Evolutionary conservation across 2,113 vertebrate genomes (phyloP).

Genomic region (Eretmochelys imbricata): DNA sequence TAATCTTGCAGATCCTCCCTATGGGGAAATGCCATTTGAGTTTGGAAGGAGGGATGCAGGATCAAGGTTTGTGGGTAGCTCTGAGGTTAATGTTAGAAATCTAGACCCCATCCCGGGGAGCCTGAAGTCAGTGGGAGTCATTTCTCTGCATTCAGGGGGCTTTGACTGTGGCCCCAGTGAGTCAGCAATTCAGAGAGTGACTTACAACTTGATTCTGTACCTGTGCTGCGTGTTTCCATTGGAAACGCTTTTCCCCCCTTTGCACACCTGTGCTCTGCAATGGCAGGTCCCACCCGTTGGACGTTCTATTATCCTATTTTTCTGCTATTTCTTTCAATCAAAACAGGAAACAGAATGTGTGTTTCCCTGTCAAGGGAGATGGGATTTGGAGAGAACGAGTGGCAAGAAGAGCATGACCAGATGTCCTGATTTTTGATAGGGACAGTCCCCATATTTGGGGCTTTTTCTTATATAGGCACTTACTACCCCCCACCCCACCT

Average conservation of each 20-base stretch:
- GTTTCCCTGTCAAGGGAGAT: not conserved
- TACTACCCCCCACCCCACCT: no score
- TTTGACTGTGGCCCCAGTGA: not conserved
- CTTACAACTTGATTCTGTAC: not conserved
- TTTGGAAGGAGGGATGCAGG: not conserved
- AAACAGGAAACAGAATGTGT: not conserved
- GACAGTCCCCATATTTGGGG: no score
- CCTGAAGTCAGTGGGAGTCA: not conserved
- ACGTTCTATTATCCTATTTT: not conserved
- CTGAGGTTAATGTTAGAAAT: not conserved
- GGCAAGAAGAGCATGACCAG: no score
- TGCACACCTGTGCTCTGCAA: not conserved
- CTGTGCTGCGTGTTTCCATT: accelerated
- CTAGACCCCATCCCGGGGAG: no score
- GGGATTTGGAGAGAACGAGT: not conserved
- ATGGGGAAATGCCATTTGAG: not conserved
- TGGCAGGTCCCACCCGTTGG: not conserved
- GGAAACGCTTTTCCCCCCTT: not conserved
- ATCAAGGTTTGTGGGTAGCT: accelerated
- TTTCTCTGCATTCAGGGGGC: not conserved
- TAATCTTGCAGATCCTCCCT: not conserved
- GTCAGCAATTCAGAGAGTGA: not conserved
- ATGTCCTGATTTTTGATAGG: no score
- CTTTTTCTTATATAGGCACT: no score
- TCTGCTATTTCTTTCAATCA: not conserved